phyloP scores from a whole-genome alignment of 2,797 vertebrate species.

The Telmatherina bonti region DNA sequence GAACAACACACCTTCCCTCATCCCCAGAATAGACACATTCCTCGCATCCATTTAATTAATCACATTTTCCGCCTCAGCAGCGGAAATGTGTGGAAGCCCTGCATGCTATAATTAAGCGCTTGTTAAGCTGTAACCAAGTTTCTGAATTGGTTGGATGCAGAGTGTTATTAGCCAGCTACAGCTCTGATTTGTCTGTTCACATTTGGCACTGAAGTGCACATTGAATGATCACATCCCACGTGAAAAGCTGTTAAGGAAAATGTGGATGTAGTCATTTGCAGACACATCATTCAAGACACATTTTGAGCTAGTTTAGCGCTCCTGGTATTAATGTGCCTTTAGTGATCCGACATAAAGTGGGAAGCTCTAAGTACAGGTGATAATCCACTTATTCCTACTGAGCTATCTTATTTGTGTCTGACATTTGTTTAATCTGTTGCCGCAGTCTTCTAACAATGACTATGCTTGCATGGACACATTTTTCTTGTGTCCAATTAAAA shows the following conservation, averaged over 20 bases:
- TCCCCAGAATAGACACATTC: constrained; percentile 64
- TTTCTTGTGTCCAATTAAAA: too few species aligned
- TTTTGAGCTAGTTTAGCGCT: background rate
- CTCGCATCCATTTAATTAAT: constrained; percentile 72
- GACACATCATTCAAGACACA: background rate
- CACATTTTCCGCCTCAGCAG: constrained; percentile 73
- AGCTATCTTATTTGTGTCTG: too few species aligned
- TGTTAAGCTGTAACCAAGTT: constrained; percentile 70
- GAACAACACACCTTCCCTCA: constrained; percentile 59
- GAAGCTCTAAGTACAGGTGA: background rate
- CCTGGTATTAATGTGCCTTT: background rate
- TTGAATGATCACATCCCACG: constrained; percentile 31
- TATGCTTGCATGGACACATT: too few species aligned
- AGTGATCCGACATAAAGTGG: background rate
- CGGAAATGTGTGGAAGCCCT: constrained; percentile 68
- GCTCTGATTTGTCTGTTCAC: constrained; percentile 36
- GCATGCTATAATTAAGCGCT: constrained; percentile 74
- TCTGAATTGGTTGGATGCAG: constrained; percentile 58
- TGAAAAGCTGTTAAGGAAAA: constrained; percentile 23
- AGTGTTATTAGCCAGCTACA: constrained; percentile 59
- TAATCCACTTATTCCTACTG: background rate
- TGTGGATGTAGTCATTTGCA: constrained; percentile 8
- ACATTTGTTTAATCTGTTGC: too few species aligned
- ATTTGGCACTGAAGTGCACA: constrained; percentile 17
- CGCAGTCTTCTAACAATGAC: too few species aligned